Percentiles rank a stretch among this genome's conserved stretches.
These are phyloP conservation scores for Acleris sparsana DNA, from an alignment of 2,888 invertebrate species.

Conservation along the genomic window DNA sequence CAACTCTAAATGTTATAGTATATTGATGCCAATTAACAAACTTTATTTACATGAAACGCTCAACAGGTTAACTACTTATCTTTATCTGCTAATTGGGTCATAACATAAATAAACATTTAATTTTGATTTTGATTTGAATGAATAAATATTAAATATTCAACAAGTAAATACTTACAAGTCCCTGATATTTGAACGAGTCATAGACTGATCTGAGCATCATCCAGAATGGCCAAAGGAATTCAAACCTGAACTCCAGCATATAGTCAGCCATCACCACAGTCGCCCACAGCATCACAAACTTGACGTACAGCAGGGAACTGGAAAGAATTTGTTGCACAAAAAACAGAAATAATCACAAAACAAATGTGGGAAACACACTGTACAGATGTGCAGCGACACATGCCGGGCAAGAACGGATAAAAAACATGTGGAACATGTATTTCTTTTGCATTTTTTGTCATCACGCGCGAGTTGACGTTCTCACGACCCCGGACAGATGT, in stretches of 20 bases:
- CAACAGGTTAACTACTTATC: too few relatives aligned
- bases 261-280: constrained; percentile 97
- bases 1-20: too few relatives aligned
- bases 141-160: not conserved
- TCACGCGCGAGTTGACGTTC: constrained; percentile 45
- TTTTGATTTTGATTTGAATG: too few relatives aligned
- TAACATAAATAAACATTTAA: too few relatives aligned
- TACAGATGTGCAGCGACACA: constrained; percentile 23
- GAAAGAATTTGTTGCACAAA: constrained; percentile 60
- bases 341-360: constrained; percentile 17
- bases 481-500: constrained; percentile 60
- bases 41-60: too few relatives aligned
- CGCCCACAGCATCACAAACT: constrained; percentile 97
- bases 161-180: constrained; percentile 88
- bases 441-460: constrained; percentile 55
- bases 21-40: too few relatives aligned
- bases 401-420: constrained; percentile 30
- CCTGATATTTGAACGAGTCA: constrained; percentile 99
- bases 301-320: constrained; percentile 97
- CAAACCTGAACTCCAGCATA: constrained; percentile 98
- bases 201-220: constrained; percentile 96
- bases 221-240: constrained; percentile 99
- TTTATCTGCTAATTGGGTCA: too few relatives aligned
- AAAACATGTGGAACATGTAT: constrained; percentile 35
- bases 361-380: constrained; percentile 29